Conservation (phyloP, 1,140 invertebrate species). For the Eurosta solidaginis region DNA sequence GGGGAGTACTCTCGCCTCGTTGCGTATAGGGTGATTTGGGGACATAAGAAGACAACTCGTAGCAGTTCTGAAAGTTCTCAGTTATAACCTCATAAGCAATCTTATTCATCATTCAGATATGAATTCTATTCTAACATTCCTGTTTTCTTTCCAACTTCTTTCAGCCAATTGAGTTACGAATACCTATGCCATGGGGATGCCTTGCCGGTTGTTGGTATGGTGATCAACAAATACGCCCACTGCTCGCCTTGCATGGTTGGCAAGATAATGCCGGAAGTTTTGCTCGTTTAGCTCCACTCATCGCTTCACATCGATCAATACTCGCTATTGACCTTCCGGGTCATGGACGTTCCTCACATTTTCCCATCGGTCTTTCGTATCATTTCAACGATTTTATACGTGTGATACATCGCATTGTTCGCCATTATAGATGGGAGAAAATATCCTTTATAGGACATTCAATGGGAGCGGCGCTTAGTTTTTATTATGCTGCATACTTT, state of each 20-base stretch:
- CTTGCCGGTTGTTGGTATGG: constrained; percentile 72
- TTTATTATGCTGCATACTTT: constrained; percentile 63
- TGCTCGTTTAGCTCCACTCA: constrained; percentile 65
- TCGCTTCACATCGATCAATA: constrained; percentile 63
- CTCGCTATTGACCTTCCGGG: constrained; percentile 71
- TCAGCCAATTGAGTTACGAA: background rate
- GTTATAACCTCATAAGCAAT: too few species aligned
- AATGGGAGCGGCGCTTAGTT: constrained; percentile 64
- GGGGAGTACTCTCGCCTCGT: too few species aligned
- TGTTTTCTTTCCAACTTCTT: background rate
- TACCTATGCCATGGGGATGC: constrained; percentile 64
- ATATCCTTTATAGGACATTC: constrained; percentile 70
- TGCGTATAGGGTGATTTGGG: too few species aligned
- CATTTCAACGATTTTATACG: constrained; percentile 62
- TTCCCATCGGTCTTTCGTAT: constrained; percentile 67
- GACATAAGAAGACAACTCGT: too few species aligned
- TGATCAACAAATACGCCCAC: constrained; percentile 63
- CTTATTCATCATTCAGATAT: too few species aligned
- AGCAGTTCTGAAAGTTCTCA: too few species aligned
- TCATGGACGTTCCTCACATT: constrained; percentile 71
- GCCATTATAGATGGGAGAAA: constrained; percentile 70
- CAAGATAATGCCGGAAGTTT: constrained; percentile 73
- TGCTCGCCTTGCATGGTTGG: constrained; percentile 75
- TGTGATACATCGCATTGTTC: constrained; percentile 63
- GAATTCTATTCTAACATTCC: too few species aligned